phyloP scores from a whole-genome alignment of 2,113 vertebrate species.

The Crotalus viridis region DNA sequence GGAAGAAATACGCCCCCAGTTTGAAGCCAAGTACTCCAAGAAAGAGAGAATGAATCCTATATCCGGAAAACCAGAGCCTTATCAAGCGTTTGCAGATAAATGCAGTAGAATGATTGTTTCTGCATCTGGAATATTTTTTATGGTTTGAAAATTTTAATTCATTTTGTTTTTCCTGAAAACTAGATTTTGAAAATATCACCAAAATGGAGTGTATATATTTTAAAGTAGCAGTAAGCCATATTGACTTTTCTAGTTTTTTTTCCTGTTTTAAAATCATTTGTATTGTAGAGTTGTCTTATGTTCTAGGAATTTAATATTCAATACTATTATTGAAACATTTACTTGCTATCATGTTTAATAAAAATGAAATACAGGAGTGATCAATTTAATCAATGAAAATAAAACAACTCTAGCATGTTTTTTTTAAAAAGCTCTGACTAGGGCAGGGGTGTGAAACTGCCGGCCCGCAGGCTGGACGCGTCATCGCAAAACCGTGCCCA shows the following conservation, averaged over 20 bases:
- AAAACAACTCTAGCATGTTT: not conserved
- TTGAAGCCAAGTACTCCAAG: constrained; percentile 95
- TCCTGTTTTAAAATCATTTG: not conserved
- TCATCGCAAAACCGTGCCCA: no score
- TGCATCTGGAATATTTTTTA: constrained; percentile 93
- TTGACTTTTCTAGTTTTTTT: not conserved
- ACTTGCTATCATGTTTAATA: not conserved
- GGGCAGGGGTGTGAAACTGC: no score
- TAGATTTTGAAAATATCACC: not conserved
- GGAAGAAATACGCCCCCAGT: constrained; percentile 95
- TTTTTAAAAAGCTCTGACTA: not conserved
- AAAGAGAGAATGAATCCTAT: constrained; percentile 91
- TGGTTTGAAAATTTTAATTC: constrained; percentile 77
- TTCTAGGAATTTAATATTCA: not conserved
- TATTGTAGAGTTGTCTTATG: not conserved
- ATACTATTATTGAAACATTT: not conserved
- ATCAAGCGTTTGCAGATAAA: constrained; percentile 92
- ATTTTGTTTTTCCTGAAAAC: constrained; percentile 36
- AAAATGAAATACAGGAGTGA: not conserved
- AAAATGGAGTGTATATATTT: not conserved
- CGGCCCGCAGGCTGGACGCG: no score
- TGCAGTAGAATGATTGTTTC: constrained; percentile 92
- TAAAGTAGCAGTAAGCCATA: not conserved
- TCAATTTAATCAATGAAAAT: not conserved
- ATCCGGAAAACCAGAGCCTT: constrained; percentile 90